phyloP scores from a whole-genome alignment of 1,140 invertebrate species.

The Papilio polytes region DNA sequence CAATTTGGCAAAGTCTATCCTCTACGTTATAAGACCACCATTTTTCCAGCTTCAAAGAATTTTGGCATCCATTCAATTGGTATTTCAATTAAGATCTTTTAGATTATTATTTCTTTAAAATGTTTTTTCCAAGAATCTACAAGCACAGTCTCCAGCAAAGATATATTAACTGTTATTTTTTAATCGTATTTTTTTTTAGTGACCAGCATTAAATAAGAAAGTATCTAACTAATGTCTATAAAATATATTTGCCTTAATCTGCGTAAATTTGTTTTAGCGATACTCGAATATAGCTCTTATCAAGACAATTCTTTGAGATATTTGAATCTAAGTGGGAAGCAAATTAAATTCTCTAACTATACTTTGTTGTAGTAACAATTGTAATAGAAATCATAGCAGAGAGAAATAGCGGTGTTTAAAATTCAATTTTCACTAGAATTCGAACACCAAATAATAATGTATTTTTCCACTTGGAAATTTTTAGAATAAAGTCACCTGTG shows the following conservation, averaged over 20 bases:
- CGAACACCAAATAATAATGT: not conserved
- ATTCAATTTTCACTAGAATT: conserved; percentile 2
- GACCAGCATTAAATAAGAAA: no score
- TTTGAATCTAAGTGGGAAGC: no score
- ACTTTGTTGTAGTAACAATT: no score
- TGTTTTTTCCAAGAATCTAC: not conserved
- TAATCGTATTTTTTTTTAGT: no score
- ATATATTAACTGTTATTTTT: no score
- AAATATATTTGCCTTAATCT: no score
- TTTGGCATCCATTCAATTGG: conserved; percentile 22
- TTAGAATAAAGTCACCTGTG: not conserved
- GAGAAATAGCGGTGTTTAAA: not conserved
- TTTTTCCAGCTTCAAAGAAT: not conserved
- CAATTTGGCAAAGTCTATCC: conserved; percentile 4
- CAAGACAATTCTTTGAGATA: no score
- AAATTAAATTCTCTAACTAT: no score
- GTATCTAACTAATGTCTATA: no score
- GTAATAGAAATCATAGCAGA: no score
- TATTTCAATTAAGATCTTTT: conserved; percentile 18
- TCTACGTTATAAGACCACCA: not conserved
- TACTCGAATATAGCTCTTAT: no score
- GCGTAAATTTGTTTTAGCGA: no score
- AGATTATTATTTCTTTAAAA: not conserved
- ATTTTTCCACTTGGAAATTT: not conserved
- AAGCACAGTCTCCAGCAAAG: not conserved